Evolutionary conservation across 2,888 invertebrate species (phyloP), one percentile per base, ranked within the genome.

Genomic region (Drosophila koepferae): DNA sequence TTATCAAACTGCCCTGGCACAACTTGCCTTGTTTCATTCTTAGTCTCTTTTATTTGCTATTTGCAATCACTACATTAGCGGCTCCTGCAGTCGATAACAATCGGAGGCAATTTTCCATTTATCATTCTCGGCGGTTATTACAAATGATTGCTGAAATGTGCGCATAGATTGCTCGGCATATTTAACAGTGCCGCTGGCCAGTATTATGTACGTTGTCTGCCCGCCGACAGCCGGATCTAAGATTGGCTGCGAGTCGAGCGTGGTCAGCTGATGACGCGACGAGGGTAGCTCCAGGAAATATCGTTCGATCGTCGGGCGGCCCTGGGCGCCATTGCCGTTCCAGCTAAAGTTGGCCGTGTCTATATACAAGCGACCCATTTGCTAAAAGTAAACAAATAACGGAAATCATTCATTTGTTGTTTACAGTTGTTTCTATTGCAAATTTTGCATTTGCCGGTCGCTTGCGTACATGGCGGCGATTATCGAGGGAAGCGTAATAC

Each of bases 81-180:
- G 74, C 36, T 93, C 97, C 94, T 97, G 97, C 81, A 97, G 94
- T 90, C 98, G 94, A 88, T 97, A 98, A 86, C 96, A 96, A 91
- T 98, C 98, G 49, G 96, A 97, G 14, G 97, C 97, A 81, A 99
- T 97, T 93, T 98, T 98, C 98, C 98, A 98, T 91, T 98, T 98
- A 80, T 97, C 97, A 18, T 96, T 97, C 74, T 97, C 95, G 7
- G 97, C 97, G 0, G 98, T 97, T 61, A 98, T 95, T 34, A 98
- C 94, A 91, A 98, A 98, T 43, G 96, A 97, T 93, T 98, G 97
- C 89, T 96, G 96, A 88, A 97, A 98, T 0, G 95, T 95, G 86
- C 96, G 96, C 20, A 94, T 90, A 1, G 93, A 80, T 85, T 95
- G 94, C 9, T 93, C 93, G 66, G 95, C 94, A 86, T 96, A 97